These are phyloP conservation scores for Eulemur macaco DNA, from an alignment of 2,113 vertebrate genomes.

Conservation along the genomic window DNA sequence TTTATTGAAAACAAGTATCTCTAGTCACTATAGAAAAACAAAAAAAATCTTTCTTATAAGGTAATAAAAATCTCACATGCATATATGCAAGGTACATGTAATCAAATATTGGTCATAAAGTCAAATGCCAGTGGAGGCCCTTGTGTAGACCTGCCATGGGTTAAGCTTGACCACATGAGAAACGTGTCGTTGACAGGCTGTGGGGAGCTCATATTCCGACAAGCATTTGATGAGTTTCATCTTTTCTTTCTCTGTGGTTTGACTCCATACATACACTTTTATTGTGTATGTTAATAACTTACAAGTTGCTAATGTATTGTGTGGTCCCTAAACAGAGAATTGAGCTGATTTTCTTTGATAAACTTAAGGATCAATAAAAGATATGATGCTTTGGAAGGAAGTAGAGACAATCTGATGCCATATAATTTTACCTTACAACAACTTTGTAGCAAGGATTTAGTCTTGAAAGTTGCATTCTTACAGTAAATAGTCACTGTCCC, in stretches of 20 bases:
- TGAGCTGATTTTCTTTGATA: neutral
- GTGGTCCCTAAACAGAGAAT: neutral
- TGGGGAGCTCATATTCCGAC: neutral
- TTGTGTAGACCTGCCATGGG: rapidly evolving
- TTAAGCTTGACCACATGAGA: neutral
- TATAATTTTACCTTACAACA: neutral
- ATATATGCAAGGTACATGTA: neutral
- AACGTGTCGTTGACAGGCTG: rapidly evolving
- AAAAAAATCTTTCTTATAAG: neutral
- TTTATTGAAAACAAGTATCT: constrained; percentile 31
- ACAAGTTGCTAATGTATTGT: neutral
- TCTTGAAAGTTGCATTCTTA: neutral
- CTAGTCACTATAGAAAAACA: neutral
- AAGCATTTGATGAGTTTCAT: neutral
- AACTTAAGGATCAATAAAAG: neutral
- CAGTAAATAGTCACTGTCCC: neutral
- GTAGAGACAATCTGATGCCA: neutral
- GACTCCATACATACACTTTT: neutral
- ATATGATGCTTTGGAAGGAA: neutral
- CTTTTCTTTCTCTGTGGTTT: neutral
- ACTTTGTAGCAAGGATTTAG: neutral
- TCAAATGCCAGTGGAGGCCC: neutral
- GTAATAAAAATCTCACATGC: neutral
- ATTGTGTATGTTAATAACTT: neutral
- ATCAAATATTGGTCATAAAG: neutral